Conservation (phyloP, 30 jellyfish, hydroid and myxozoan species). For the Haliclystus octoradiatus region DNA sequence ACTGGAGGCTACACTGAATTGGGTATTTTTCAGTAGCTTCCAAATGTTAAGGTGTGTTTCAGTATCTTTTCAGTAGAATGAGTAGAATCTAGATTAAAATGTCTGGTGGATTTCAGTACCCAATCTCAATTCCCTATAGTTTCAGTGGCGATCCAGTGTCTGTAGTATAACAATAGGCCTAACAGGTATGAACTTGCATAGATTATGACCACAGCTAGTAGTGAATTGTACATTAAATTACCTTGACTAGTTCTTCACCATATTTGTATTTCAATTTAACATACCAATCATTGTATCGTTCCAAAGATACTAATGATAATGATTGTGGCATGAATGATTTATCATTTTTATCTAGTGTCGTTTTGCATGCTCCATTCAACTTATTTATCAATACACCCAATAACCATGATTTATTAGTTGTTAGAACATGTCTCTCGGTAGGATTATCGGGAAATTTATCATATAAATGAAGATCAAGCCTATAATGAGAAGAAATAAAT, state of each 20-base stretch:
- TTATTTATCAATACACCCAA: not conserved
- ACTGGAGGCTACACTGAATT: too few species aligned
- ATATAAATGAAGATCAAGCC: not conserved
- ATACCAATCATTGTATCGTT: constrained; percentile 46
- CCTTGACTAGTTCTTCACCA: constrained; percentile 72
- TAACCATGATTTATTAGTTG: not conserved
- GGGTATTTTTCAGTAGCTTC: too few species aligned
- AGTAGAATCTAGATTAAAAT: too few species aligned
- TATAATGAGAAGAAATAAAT: not conserved
- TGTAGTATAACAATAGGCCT: too few species aligned
- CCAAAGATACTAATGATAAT: constrained; percentile 53
- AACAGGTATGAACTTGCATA: too few species aligned
- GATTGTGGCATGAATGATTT: constrained; percentile 33
- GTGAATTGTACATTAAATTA: too few species aligned
- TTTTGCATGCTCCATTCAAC: not conserved
- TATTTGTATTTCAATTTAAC: constrained; percentile 56
- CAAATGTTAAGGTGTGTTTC: too few species aligned
- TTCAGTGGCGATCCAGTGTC: too few species aligned
- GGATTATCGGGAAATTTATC: not conserved
- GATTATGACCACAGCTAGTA: too few species aligned
- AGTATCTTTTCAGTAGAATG: too few species aligned
- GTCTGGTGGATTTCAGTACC: too few species aligned
- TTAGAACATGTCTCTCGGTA: not conserved
- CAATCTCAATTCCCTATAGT: too few species aligned
- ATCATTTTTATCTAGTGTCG: not conserved